Conservation (phyloP, 1,140 invertebrate species). For the Artemia franciscana region DNA sequence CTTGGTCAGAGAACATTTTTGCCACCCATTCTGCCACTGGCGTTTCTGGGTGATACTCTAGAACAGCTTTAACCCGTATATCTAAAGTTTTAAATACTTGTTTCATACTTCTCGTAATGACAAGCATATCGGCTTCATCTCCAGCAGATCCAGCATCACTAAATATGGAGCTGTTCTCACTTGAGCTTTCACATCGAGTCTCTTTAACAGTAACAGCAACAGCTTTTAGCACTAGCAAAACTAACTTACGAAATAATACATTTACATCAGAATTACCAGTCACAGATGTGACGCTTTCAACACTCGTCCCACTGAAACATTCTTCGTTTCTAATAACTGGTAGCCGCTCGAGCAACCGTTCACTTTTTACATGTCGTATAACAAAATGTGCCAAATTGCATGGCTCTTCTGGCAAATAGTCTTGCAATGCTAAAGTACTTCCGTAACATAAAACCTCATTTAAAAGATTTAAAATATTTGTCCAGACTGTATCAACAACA, state of each 20-base stretch:
- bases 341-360: slow-evolving; percentile 41
- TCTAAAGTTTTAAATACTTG: slow-evolving; percentile 49
- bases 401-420: slow-evolving; percentile 59
- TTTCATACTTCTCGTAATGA: slow-evolving; percentile 57
- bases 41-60: slow-evolving; percentile 65
- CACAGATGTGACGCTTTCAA: slow-evolving; percentile 19
- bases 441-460: slow-evolving; percentile 74
- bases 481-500: slow-evolving; percentile 52
- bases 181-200: slow-evolving; percentile 44
- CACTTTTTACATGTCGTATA: slow-evolving; percentile 59
- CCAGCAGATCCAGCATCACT: slow-evolving; percentile 11
- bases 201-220: slow-evolving; percentile 73
- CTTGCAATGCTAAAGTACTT: slow-evolving; percentile 60
- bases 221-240: slow-evolving; percentile 57
- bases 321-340: slow-evolving; percentile 28
- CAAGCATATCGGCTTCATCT: slow-evolving; percentile 45
- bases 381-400: slow-evolving; percentile 57
- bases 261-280: slow-evolving; percentile 22
- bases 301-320: slow-evolving; percentile 27
- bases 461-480: slow-evolving; percentile 52
- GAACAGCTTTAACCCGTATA: slow-evolving; percentile 46
- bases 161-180: slow-evolving; percentile 31
- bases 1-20: slow-evolving; percentile 65
- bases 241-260: slow-evolving; percentile 54
- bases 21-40: slow-evolving; percentile 65